These are phyloP conservation scores for Eulemur mongoz DNA, from an alignment of 2,797 vertebrate species.

Conservation along the genomic window DNA sequence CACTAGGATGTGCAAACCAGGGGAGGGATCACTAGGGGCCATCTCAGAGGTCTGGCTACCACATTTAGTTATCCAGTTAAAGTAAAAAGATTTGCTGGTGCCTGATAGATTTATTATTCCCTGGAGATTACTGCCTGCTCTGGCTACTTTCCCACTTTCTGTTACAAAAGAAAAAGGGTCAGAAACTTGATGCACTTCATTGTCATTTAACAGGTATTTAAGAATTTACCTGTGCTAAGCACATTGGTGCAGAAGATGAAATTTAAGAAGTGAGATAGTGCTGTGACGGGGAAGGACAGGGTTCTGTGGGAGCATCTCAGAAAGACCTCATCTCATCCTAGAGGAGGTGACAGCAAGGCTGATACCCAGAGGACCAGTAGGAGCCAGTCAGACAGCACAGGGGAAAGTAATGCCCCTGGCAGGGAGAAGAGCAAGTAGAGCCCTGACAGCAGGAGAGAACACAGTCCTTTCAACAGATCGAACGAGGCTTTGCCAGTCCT, in stretches of 20 bases:
- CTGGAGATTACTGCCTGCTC: background rate
- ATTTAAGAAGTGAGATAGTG: background rate
- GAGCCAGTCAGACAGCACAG: background rate
- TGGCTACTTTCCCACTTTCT: constrained; percentile 24
- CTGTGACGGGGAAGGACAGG: background rate
- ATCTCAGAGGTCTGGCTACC: background rate
- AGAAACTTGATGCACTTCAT: constrained; percentile 5
- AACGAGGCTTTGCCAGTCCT: background rate
- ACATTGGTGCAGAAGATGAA: background rate
- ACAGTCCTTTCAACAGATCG: background rate
- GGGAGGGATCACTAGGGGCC: background rate
- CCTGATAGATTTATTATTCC: background rate
- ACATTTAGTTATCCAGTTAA: background rate
- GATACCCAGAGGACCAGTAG: background rate
- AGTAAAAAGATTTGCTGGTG: background rate
- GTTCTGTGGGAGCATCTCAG: background rate
- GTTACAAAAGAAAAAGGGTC: background rate
- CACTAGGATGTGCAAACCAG: background rate
- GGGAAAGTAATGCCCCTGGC: background rate
- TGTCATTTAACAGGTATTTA: constrained; percentile 32
- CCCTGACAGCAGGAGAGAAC: background rate
- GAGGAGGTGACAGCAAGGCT: background rate
- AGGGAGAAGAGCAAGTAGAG: background rate
- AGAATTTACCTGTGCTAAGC: background rate
- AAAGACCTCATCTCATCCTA: background rate